These are phyloP conservation scores for Furnarius figulus DNA, from an alignment of 2,113 vertebrate genomes.

Conservation along the genomic window DNA sequence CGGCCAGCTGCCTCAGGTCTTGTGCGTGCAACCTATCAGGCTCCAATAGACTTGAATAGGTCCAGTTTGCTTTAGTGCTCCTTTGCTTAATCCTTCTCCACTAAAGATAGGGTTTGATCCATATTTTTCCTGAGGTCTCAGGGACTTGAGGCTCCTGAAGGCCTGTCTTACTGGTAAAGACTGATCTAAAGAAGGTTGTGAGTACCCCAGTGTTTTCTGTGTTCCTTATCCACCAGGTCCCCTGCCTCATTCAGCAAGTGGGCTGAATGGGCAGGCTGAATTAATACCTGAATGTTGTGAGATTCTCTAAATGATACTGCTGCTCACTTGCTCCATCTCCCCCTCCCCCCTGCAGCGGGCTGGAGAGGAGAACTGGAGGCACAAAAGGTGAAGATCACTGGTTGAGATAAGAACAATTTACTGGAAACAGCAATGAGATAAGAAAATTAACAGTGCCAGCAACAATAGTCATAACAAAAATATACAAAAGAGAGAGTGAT, in stretches of 20 bases:
- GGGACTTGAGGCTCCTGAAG: not conserved
- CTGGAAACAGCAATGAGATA: not conserved
- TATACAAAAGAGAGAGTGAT: not conserved
- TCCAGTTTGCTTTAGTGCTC: not conserved
- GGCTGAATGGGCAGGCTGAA: not conserved
- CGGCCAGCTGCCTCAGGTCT: not conserved
- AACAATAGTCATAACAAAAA: not conserved
- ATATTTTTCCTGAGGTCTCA: not conserved
- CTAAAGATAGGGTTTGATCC: not conserved
- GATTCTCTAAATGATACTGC: not conserved
- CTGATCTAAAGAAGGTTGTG: not conserved
- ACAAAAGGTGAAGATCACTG: not conserved
- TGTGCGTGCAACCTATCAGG: not conserved
- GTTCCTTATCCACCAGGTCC: not conserved
- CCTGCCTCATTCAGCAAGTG: not conserved
- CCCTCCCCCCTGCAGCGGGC: not conserved
- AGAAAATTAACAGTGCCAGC: not conserved
- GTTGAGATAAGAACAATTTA: not conserved
- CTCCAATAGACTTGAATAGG: fast-evolving
- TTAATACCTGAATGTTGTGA: not conserved
- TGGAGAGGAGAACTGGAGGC: not conserved
- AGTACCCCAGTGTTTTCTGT: not conserved
- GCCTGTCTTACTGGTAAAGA: not conserved
- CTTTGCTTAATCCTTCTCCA: not conserved
- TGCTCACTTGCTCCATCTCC: not conserved